These are phyloP conservation scores for Aleiodes alternator DNA, from an alignment of 2,888 invertebrate genomes.

Conservation along the genomic window DNA sequence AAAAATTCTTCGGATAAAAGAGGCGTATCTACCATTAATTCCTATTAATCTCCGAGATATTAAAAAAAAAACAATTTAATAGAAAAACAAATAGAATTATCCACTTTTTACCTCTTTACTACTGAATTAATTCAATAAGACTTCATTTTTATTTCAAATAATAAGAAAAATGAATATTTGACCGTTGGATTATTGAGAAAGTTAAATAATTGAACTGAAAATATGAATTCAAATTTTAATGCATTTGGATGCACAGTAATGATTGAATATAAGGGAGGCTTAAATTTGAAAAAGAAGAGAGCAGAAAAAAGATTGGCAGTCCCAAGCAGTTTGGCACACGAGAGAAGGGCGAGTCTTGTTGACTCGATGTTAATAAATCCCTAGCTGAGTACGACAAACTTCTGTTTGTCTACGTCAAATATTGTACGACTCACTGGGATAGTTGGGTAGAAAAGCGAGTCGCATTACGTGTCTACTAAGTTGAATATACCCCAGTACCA, in stretches of 20 bases:
- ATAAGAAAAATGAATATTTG: too few relatives aligned
- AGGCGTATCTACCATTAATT: too few relatives aligned
- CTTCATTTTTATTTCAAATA: too few relatives aligned
- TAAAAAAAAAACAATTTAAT: too few relatives aligned
- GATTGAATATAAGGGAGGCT: not conserved
- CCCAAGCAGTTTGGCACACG: too few relatives aligned
- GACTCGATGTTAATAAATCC: constrained; percentile 49
- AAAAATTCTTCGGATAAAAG: too few relatives aligned
- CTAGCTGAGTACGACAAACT: constrained; percentile 31
- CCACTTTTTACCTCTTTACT: too few relatives aligned
- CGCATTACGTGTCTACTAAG: constrained; percentile 34
- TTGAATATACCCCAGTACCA: too few relatives aligned
- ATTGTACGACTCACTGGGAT: constrained; percentile 30
- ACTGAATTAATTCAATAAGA: too few relatives aligned
- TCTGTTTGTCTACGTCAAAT: constrained; percentile 41
- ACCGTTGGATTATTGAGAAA: not conserved
- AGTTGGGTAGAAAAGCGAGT: constrained; percentile 21
- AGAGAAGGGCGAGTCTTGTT: constrained; percentile 32
- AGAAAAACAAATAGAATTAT: too few relatives aligned
- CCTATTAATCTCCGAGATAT: too few relatives aligned
- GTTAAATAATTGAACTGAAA: constrained; percentile 6
- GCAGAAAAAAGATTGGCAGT: not conserved
- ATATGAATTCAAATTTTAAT: constrained; percentile 26
- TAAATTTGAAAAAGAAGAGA: too few relatives aligned
- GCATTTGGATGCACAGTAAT: not conserved